These are phyloP conservation scores for Lapara coniferarum DNA, from an alignment of 2,888 invertebrate species.

Conservation along the genomic window DNA sequence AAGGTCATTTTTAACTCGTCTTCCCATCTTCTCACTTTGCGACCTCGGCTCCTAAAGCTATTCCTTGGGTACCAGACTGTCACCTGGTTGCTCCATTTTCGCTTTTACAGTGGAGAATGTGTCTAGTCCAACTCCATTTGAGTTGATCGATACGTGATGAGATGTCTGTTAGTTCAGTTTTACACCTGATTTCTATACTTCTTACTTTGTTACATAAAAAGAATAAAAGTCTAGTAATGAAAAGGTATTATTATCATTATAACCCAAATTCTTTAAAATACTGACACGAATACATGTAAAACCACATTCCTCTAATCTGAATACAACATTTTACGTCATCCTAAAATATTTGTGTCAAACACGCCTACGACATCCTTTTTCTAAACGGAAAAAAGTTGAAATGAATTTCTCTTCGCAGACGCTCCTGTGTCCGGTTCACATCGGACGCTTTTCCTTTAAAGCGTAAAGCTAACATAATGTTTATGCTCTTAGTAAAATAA, in stretches of 20 bases:
- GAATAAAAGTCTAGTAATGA: neutral
- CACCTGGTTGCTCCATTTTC: too few species aligned
- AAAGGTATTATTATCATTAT: slow-evolving; percentile 8
- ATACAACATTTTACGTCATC: slow-evolving; percentile 24
- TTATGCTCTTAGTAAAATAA: slow-evolving; percentile 18
- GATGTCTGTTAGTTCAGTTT: too few species aligned
- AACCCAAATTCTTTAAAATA: slow-evolving; percentile 26
- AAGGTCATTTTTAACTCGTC: too few species aligned
- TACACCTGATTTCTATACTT: too few species aligned
- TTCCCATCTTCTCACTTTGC: too few species aligned
- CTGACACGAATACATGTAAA: slow-evolving; percentile 26
- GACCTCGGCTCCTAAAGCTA: too few species aligned
- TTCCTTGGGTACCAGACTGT: too few species aligned
- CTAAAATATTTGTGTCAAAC: slow-evolving; percentile 64
- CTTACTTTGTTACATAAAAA: too few species aligned
- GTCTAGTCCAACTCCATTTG: too few species aligned
- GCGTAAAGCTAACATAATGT: slow-evolving; percentile 46
- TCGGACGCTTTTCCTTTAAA: slow-evolving; percentile 75
- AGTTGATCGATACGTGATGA: too few species aligned
- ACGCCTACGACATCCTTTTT: slow-evolving; percentile 72
- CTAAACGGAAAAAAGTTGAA: slow-evolving; percentile 59
- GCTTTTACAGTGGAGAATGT: too few species aligned
- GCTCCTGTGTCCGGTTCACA: slow-evolving; percentile 76
- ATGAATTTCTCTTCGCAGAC: slow-evolving; percentile 75
- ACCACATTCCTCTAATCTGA: slow-evolving; percentile 23